A percentile compares a stretch with the other conserved stretches of the same genome.
Evolutionary conservation across 2,797 vertebrate genomes (phyloP).

Genomic region (Danio aesculapii): DNA sequence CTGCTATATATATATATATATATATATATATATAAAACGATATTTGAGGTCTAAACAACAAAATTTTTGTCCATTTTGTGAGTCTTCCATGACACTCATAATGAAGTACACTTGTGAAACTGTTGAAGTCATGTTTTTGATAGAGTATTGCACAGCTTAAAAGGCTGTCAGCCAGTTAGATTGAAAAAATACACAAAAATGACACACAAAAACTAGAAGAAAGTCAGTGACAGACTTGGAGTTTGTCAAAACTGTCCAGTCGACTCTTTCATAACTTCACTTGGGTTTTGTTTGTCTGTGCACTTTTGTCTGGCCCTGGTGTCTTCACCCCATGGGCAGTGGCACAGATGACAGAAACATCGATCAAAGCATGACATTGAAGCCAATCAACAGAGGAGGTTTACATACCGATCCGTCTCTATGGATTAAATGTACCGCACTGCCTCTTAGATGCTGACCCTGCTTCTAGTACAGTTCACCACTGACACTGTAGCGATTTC

Average conservation of each 20-base stretch:
- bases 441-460: constrained; percentile 53
- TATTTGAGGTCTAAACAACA: no score
- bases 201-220: no score
- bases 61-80: no score
- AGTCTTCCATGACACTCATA: no score
- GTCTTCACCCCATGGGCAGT: constrained; percentile 49
- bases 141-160: no score
- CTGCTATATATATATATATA: no score
- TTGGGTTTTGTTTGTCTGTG: constrained; percentile 58
- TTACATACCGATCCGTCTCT: constrained; percentile 56
- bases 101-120: no score
- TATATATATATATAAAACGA: no score
- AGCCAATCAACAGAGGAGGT: constrained; percentile 54
- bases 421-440: constrained; percentile 55
- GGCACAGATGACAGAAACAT: constrained; percentile 59
- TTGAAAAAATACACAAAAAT: no score
- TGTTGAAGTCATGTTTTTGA: no score
- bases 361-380: constrained; percentile 59
- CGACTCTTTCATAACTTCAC: constrained; percentile 58
- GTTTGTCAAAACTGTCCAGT: constrained; percentile 53
- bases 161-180: no score
- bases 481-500: constrained; percentile 40
- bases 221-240: not conserved
- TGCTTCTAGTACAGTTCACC: constrained; percentile 32
- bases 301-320: constrained; percentile 55